Base-by-base conservation (phyloP, 2,888 invertebrate genomes). In the Xylocampa areola region DNA sequence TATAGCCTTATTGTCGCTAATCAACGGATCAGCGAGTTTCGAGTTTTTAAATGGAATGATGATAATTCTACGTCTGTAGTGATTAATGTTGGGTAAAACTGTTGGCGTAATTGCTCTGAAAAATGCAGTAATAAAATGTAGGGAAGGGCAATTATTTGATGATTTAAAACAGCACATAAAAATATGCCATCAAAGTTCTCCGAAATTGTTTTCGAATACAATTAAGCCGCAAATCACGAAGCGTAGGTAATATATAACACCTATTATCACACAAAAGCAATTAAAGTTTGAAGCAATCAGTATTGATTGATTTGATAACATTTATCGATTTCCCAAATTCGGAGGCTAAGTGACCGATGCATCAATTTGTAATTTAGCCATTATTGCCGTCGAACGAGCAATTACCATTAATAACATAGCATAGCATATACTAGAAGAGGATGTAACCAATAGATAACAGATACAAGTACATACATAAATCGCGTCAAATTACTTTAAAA, bases 401-500 rank as follows among this genome's bases (percentile, higher is more conserved):
- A 32, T 25, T 30, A n/a, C 33, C 43, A 54, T 65, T 39, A 65
- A 65, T 47, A 59, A 45, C 45, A 40, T 13, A 29, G 14, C 36
- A 47, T 47, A 35, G 49, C 40, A 21, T 23, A 50, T 10, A 17
- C 25, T 13, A 48, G 21, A 2, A 48, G 25, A 61, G 65, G 65
- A 67, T 55, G 30, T 23, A 16, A 51, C 37, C 68, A 47, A 68
- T 68, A 55, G 30, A 49, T 48, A 68, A 39, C 50, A 62, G 33
- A 35, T 47, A 17, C 62, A n/a, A 37, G 27, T 17, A 50, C 30
- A 49, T 33, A 39, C 62, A 71, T 68, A 55, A 62, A 58, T 68
- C 54, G 30, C 14, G 4, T 11, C 35, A 58, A 71, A 72, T 71
- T 41, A 65, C 65, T 43, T 25, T 49, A 48, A 55, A 58, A 57